These are phyloP conservation scores for Vesta saturnalis DNA, from an alignment of 2,888 invertebrate species.

Conservation along the genomic window DNA sequence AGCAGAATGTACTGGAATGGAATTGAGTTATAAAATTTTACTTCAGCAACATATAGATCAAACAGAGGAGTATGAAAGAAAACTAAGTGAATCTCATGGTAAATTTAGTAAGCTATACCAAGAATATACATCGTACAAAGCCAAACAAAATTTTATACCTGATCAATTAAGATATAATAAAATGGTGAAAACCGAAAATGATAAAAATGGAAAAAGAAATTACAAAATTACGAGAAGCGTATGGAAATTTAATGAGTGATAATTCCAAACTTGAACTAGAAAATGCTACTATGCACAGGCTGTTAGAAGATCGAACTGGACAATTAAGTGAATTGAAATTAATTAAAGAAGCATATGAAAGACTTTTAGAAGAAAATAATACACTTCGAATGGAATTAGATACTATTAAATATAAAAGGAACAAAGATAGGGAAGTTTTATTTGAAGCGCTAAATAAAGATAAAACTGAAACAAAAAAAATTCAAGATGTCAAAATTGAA, in stretches of 20 bases:
- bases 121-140: slow-evolving; percentile 37
- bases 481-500: slow-evolving; percentile 69
- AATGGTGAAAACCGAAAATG: slow-evolving; percentile 30
- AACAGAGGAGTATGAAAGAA: slow-evolving; percentile 48
- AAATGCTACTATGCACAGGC: slow-evolving; percentile 48
- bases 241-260: slow-evolving; percentile 51
- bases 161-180: slow-evolving; percentile 31
- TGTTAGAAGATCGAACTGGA: slow-evolving; percentile 49
- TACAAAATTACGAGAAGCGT: slow-evolving; percentile 52
- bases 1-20: slow-evolving; percentile 38
- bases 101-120: slow-evolving; percentile 42
- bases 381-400: slow-evolving; percentile 57
- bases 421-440: slow-evolving; percentile 57
- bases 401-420: slow-evolving; percentile 56
- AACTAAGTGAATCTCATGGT: too few species aligned
- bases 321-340: slow-evolving; percentile 47
- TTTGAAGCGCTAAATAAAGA: too few species aligned
- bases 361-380: slow-evolving; percentile 59
- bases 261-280: slow-evolving; percentile 57
- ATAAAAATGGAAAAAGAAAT: slow-evolving; percentile 43
- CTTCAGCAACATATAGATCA: slow-evolving; percentile 47
- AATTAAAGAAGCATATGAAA: slow-evolving; percentile 59
- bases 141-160: slow-evolving; percentile 6
- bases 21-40: slow-evolving; percentile 48
- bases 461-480: slow-evolving; percentile 61